Percentiles rank a stretch among this genome's conserved stretches.
Evolutionary conservation across 1,140 invertebrate species (phyloP).

Genomic region (Pentalonia nigronervosa): DNA sequence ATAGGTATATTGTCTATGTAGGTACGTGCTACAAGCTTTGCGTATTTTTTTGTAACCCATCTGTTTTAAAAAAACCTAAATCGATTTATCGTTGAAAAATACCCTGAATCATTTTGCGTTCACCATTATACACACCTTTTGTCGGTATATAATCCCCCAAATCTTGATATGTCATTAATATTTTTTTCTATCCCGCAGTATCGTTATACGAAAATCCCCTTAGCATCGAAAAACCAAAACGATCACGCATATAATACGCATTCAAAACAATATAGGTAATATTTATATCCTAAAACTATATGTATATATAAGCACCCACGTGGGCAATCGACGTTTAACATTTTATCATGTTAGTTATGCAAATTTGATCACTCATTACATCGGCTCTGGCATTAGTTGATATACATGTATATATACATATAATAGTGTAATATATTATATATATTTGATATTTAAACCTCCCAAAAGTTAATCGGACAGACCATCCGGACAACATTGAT

Average conservation of each 20-base stretch:
- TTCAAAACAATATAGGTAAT: not conserved
- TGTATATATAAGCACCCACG: not conserved
- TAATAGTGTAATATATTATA: conserved; percentile 14
- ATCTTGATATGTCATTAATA: conserved; percentile 40
- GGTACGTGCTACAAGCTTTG: not conserved
- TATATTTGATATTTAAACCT: conserved; percentile 35
- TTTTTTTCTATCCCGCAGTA: not conserved
- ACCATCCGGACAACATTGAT: conserved; percentile 48
- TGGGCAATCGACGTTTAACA: conserved; percentile 36
- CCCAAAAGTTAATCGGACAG: conserved; percentile 51
- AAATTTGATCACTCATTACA: conserved; percentile 50
- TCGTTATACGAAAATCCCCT: conserved; percentile 29
- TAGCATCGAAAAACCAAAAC: not conserved
- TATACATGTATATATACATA: not conserved
- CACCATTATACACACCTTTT: conserved; percentile 43
- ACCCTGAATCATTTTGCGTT: conserved; percentile 40
- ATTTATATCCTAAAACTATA: not conserved
- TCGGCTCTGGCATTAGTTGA: not conserved
- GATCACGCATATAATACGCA: not conserved
- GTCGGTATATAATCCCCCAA: conserved; percentile 40
- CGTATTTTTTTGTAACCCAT: conserved; percentile 15
- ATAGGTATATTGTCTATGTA: not conserved
- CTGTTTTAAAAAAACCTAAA: not conserved
- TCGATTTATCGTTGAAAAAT: conserved; percentile 49
- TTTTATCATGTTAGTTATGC: conserved; percentile 44